Percentiles rank a stretch among this genome's conserved stretches.
phyloP scores from a whole-genome alignment of 2,888 invertebrate species.

The Augiades crinisus region DNA sequence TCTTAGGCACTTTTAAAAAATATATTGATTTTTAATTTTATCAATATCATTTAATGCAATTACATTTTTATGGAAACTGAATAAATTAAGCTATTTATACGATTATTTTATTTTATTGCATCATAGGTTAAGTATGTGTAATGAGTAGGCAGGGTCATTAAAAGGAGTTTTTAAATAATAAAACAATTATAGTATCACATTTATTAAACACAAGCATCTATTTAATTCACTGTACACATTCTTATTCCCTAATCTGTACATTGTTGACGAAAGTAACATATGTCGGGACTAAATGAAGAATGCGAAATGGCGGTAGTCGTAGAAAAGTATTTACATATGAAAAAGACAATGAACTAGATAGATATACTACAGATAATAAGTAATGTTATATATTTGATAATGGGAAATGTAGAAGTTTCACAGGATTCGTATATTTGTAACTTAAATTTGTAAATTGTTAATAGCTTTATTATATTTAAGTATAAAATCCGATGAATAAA shows the following conservation, averaged over 20 bases:
- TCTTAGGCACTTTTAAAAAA: conserved; percentile 19
- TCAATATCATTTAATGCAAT: conserved; percentile 55
- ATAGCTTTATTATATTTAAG: no score
- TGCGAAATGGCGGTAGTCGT: background rate
- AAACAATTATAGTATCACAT: conserved; percentile 15
- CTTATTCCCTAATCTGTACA: conserved; percentile 38
- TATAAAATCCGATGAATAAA: no score
- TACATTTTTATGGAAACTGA: conserved; percentile 40
- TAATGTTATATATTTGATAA: conserved; percentile 16
- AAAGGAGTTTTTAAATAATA: conserved; percentile 10
- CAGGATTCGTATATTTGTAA: background rate
- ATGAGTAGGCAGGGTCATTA: conserved; percentile 10
- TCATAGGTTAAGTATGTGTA: conserved; percentile 5
- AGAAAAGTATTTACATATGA: conserved; percentile 9
- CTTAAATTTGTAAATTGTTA: no score
- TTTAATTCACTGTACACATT: conserved; percentile 43
- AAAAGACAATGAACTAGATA: conserved; percentile 12
- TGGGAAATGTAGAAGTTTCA: conserved; percentile 6
- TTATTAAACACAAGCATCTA: conserved; percentile 40
- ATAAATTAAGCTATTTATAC: conserved; percentile 39
- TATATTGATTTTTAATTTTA: conserved; percentile 45
- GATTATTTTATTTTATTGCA: conserved; percentile 31
- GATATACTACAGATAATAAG: background rate
- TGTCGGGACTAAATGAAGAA: conserved; percentile 29
- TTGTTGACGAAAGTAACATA: conserved; percentile 32